These are phyloP conservation scores for Acipenser oxyrinchus DNA, from an alignment of 2,797 vertebrate genomes.

Conservation along the genomic window DNA sequence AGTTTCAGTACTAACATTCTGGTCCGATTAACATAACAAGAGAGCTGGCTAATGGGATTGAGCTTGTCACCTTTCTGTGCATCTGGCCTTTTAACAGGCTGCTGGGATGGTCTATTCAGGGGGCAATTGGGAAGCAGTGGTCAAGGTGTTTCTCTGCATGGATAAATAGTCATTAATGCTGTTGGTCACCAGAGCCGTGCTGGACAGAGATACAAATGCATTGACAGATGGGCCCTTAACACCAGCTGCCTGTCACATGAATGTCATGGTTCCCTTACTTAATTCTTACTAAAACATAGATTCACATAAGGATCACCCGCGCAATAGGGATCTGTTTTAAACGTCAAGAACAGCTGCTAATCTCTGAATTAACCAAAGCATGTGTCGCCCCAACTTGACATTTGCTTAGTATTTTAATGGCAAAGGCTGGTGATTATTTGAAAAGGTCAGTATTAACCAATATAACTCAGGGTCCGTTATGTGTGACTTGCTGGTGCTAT, in stretches of 20 bases:
- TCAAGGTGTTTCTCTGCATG: slow-evolving; percentile 1
- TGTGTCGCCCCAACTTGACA: too few relatives aligned
- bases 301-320: too few relatives aligned
- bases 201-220: neutral
- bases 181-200: too few relatives aligned
- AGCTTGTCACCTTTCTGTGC: slow-evolving; percentile 43
- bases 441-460: too few relatives aligned
- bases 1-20: slow-evolving; percentile 18
- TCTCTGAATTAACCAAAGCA: neutral
- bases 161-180: neutral
- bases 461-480: too few relatives aligned
- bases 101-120: slow-evolving; percentile 18
- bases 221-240: slow-evolving; percentile 15
- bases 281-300: neutral
- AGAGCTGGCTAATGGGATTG: slow-evolving; percentile 33
- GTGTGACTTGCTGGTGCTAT: too few relatives aligned
- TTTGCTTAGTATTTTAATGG: too few relatives aligned
- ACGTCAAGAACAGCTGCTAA: neutral
- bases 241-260: slow-evolving; percentile 4
- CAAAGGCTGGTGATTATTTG: too few relatives aligned
- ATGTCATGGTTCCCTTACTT: neutral
- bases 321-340: neutral
- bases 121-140: slow-evolving; percentile 28
- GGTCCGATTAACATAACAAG: slow-evolving; percentile 39
- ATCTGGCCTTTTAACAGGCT: slow-evolving; percentile 38